A percentile compares a stretch with the other conserved stretches of the same genome.
Conservation (phyloP, 2,888 invertebrate species). For the Scaeva pyrastri region DNA sequence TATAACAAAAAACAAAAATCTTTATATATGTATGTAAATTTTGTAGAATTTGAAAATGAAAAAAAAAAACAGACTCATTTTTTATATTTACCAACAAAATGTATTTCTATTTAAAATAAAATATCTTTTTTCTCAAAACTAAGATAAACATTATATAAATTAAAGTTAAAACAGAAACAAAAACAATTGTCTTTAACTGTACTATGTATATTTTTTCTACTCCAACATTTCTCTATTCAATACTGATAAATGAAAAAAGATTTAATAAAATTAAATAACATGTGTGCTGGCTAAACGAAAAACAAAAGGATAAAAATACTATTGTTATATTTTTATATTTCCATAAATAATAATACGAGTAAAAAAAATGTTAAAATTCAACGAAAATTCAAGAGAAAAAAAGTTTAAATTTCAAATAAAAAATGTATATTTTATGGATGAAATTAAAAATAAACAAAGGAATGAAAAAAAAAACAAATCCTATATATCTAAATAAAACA, state of each 20-base stretch:
- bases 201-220: constrained; percentile 70
- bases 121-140: constrained; percentile 10
- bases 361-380: constrained; percentile 59
- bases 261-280: constrained; percentile 34
- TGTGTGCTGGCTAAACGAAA: constrained; percentile 51
- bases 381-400: constrained; percentile 68
- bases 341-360: constrained; percentile 72
- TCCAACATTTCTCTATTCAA: constrained; percentile 60
- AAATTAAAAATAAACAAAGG: constrained; percentile 6
- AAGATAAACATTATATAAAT: constrained; percentile 9
- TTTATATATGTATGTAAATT: constrained; percentile 23
- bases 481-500: constrained; percentile 49
- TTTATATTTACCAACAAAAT: constrained; percentile 8
- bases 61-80: not conserved
- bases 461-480: constrained; percentile 26
- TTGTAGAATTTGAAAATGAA: constrained; percentile 7
- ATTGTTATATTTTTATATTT: constrained; percentile 77
- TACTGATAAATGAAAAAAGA: constrained; percentile 59
- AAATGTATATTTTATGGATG: constrained; percentile 46
- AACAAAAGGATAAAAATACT: constrained; percentile 62
- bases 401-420: constrained; percentile 77
- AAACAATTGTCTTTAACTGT: constrained; percentile 45
- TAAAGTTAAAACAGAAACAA: constrained; percentile 26
- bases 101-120: constrained; percentile 41
- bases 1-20: not conserved